Percentiles rank a stretch among this genome's conserved stretches.
Conservation (phyloP, 1,140 invertebrate genomes). For the Polypedilum vanderplanki region DNA sequence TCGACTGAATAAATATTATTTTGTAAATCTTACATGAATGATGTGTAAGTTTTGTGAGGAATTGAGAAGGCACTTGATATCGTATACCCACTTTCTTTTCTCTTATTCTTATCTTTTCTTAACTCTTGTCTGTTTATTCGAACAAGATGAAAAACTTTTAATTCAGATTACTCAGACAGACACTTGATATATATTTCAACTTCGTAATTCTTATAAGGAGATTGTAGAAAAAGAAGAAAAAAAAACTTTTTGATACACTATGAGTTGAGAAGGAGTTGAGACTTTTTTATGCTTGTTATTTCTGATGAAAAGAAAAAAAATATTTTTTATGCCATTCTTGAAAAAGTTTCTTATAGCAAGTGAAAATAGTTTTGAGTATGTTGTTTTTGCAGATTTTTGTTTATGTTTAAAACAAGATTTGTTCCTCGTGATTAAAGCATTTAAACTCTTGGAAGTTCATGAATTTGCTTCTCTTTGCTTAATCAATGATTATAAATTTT, state of each 20-base stretch:
- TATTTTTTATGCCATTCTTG: not conserved
- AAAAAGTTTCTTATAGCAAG: too few relatives aligned
- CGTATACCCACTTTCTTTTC: too few relatives aligned
- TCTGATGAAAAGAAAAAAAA: not conserved
- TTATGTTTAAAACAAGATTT: too few relatives aligned
- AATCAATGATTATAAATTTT: too few relatives aligned
- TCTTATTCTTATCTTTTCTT: too few relatives aligned
- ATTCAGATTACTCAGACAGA: slow-evolving; percentile 27
- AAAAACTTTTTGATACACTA: not conserved
- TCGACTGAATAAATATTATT: slow-evolving; percentile 10
- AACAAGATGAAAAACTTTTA: slow-evolving; percentile 23
- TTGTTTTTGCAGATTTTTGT: too few relatives aligned
- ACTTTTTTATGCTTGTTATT: slow-evolving; percentile 9
- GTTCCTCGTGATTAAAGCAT: too few relatives aligned
- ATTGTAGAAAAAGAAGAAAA: not conserved
- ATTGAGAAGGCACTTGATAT: not conserved
- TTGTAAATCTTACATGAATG: not conserved
- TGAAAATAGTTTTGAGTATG: too few relatives aligned
- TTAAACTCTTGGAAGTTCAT: too few relatives aligned
- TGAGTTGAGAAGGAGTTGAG: not conserved
- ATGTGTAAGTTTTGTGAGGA: not conserved
- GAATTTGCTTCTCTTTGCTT: too few relatives aligned
- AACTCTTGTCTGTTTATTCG: slow-evolving; percentile 20
- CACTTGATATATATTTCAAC: slow-evolving; percentile 21
- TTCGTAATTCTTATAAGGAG: not conserved